phyloP scores from a whole-genome alignment of 2,797 vertebrate species.

The Perodicticus potto region DNA sequence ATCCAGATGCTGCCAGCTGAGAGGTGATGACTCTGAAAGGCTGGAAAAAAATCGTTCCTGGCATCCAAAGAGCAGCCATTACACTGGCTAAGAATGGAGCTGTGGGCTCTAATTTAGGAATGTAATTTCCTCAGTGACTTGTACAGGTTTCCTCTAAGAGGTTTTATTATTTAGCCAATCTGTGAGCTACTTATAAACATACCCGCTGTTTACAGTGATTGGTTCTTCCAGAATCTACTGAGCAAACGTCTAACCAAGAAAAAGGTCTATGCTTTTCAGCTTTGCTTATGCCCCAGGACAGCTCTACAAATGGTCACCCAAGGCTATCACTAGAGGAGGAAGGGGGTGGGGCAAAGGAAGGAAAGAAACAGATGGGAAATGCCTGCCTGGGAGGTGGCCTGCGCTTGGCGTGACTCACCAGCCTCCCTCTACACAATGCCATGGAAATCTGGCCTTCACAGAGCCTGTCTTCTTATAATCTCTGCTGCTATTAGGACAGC shows the following conservation, averaged over 20 bases:
- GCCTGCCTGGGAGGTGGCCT: neutral
- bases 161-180: neutral
- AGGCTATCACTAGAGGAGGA: neutral
- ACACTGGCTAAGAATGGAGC: neutral
- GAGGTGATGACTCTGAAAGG: neutral
- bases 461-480: neutral
- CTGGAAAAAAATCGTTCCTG: neutral
- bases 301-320: neutral
- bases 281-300: no score
- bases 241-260: neutral
- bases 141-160: neutral
- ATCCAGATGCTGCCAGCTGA: neutral
- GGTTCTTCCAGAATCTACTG: constrained; percentile 36
- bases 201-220: neutral
- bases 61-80: neutral
- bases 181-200: neutral
- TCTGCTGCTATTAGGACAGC: neutral
- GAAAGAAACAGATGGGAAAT: no score
- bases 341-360: neutral
- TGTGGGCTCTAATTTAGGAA: rapidly evolving
- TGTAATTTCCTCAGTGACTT: neutral
- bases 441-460: rapidly evolving
- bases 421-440: neutral
- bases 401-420: neutral
- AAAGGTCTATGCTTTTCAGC: neutral